phyloP scores from a whole-genome alignment of 1,140 invertebrate species.

The honey bee (Apis mellifera) region Amel_HAv3.1 CM009932.2:13781501-13782000 shows the following conservation, averaged over 20 bases:
- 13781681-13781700: neutral
- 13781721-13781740: neutral
- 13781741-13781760: slow-evolving; percentile 9
- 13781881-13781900: neutral
- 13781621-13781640: neutral
- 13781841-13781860: neutral
- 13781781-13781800: neutral
- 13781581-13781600: too few species aligned
- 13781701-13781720: neutral
- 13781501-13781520: neutral
- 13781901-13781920: too few species aligned
- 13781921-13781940: neutral
- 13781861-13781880: neutral
- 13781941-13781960: neutral
- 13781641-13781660: neutral
- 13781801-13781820: too few species aligned
- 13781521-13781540: neutral
- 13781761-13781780: neutral
- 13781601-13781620: neutral
- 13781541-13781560: too few species aligned
- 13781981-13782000: slow-evolving; percentile 42
- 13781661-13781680: slow-evolving; percentile 6
- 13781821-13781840: slow-evolving; percentile 14
- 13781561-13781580: too few species aligned
- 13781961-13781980: slow-evolving; percentile 22